A percentile compares a stretch with the other conserved stretches of the same genome.
These are phyloP conservation scores for Vulpes vulpes DNA, from an alignment of 2,113 vertebrate species.

Conservation along the genomic window DNA sequence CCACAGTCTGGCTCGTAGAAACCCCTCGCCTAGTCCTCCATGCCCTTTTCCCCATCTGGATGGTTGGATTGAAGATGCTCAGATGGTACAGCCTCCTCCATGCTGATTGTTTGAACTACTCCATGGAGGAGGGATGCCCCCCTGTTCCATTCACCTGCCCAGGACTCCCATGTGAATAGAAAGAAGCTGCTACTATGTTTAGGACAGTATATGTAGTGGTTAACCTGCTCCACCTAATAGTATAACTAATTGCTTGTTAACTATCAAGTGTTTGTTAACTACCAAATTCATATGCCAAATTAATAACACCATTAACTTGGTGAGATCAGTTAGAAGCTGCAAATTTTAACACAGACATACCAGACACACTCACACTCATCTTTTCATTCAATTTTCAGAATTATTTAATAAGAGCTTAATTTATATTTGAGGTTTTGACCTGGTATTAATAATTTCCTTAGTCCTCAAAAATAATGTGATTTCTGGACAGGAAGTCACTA, in stretches of 20 bases:
- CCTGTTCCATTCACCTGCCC: not conserved
- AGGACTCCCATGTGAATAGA: not conserved
- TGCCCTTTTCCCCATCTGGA: not conserved
- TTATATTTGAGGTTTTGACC: not conserved
- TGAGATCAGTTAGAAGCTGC: not conserved
- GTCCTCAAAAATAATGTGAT: not conserved
- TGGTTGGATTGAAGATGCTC: not conserved
- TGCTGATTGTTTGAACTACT: not conserved
- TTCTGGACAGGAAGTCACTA: not conserved
- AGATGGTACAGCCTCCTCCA: not conserved
- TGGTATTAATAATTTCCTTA: slow-evolving; percentile 30
- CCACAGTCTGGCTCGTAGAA: not conserved
- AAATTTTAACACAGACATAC: no score
- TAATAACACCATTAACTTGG: not conserved
- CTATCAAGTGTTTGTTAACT: not conserved
- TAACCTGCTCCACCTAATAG: not conserved
- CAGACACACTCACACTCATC: no score
- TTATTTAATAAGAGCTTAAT: not conserved
- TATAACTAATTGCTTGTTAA: not conserved
- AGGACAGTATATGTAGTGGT: not conserved
- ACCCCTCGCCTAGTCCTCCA: not conserved
- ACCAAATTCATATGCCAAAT: not conserved
- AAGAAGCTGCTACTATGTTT: not conserved
- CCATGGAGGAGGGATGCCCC: not conserved
- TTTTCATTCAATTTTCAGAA: no score